Evolutionary conservation across 2,888 invertebrate species (phyloP).

Genomic region (Nymphalis urticae): DNA sequence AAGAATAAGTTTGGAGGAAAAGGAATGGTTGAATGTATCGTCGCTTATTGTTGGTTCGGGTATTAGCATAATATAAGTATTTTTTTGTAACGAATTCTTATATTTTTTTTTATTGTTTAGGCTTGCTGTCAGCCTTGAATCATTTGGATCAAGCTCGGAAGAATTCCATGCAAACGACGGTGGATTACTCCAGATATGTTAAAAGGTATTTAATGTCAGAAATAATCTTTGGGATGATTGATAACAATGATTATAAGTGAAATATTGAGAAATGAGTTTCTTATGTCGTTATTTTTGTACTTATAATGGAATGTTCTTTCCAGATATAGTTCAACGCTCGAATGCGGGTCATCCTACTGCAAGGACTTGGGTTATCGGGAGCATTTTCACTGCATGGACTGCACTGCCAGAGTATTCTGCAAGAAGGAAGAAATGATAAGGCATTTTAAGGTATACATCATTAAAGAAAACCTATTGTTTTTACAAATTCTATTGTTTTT

Average conservation of each 20-base stretch:
- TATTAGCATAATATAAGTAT: slow-evolving; percentile 68
- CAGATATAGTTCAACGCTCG: slow-evolving; percentile 88
- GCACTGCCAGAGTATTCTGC: slow-evolving; percentile 91
- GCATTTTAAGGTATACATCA: slow-evolving; percentile 86
- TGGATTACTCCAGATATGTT: slow-evolving; percentile 94
- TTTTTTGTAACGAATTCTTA: slow-evolving; percentile 46
- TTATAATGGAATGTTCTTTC: slow-evolving; percentile 1
- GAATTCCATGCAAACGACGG: slow-evolving; percentile 84
- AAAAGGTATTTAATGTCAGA: slow-evolving; percentile 79
- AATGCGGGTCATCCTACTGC: slow-evolving; percentile 92
- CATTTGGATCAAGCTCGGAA: slow-evolving; percentile 78
- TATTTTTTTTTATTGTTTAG: slow-evolving; percentile 54
- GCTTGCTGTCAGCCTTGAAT: slow-evolving; percentile 75
- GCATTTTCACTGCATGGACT: slow-evolving; percentile 94
- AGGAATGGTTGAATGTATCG: slow-evolving; percentile 69
- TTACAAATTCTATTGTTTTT: too few species aligned
- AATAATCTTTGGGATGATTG: slow-evolving; percentile 18
- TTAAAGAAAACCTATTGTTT: not conserved
- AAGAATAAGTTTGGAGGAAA: slow-evolving; percentile 76
- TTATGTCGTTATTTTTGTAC: not conserved
- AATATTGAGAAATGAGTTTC: slow-evolving; percentile 14
- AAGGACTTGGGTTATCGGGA: slow-evolving; percentile 94
- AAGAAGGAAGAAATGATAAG: slow-evolving; percentile 99
- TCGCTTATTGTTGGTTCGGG: slow-evolving; percentile 57
- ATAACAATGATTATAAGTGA: slow-evolving; percentile 10